A percentile compares a stretch with the other conserved stretches of the same genome.
Conservation (phyloP, 2,113 vertebrate genomes). For the Tetrao urogallus region DNA sequence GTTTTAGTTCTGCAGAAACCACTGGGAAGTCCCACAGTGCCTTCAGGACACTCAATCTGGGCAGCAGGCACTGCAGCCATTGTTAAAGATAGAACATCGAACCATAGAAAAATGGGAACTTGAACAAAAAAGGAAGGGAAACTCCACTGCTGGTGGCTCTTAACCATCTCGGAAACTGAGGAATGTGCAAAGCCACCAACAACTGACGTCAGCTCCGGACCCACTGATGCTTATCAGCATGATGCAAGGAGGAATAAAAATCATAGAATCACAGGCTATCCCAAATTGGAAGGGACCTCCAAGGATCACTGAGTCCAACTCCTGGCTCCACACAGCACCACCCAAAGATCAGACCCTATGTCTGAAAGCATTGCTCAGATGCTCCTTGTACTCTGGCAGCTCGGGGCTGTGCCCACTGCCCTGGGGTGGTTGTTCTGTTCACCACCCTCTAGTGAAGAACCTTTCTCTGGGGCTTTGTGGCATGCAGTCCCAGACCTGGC, state of each 20-base stretch:
- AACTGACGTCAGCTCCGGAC: neutral
- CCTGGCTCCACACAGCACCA: too few species aligned
- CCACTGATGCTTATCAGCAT: neutral
- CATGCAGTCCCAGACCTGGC: neutral
- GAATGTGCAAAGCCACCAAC: neutral
- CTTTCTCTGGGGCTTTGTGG: neutral
- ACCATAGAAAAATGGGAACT: neutral
- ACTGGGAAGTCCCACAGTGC: neutral
- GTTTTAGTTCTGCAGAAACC: neutral
- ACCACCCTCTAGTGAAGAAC: too few species aligned
- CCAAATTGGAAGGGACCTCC: too few species aligned
- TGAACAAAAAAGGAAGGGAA: neutral
- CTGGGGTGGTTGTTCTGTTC: too few species aligned
- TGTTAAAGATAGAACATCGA: neutral
- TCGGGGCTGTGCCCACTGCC: too few species aligned
- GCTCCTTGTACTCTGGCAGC: too few species aligned
- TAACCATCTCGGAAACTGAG: accelerated
- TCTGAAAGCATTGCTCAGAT: too few species aligned
- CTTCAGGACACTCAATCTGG: neutral
- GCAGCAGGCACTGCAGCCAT: neutral
- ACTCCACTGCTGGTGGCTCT: neutral
- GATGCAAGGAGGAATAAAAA: neutral
- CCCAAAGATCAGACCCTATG: too few species aligned
- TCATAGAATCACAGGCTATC: too few species aligned
- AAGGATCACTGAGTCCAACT: too few species aligned